Base-by-base conservation (phyloP, 2,888 invertebrate species). In the Gnatocerus cornutus region DNA sequence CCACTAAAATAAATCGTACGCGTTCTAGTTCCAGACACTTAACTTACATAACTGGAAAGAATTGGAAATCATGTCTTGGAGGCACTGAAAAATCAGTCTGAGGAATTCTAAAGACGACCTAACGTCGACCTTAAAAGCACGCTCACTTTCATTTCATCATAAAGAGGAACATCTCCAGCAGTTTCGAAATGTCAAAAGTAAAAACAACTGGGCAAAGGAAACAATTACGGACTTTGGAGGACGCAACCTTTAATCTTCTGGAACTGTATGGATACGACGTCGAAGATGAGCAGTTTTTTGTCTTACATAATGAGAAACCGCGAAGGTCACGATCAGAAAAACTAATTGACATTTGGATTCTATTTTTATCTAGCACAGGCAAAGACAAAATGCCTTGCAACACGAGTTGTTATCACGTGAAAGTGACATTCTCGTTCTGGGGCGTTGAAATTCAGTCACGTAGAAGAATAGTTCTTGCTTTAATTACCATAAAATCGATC, bases 101-200 rank as follows among this genome's bases (percentile, higher is more conserved):
- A 21, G 55, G 55, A 39, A 41, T 55, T 33, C 39, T 39, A 16
- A 39, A 55, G 39, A 55, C 43, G 13, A 52, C 52, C 29, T 27
- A 50, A 43, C 12, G 13, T 12, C 59, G 59, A 59, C 59, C 59
- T 61, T 61, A 61, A 61, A 50, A 48, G 61, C 43, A 59, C 50
- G 41, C 52, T 67, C 67, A 67, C 67, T 67, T 67, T 67, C 59
- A 39, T 66, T 50, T 39, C 12, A 21, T 12, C 3, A 39, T 14
- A 46, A 13, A 13, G 46, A 46, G 16, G 37, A 33, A 45, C 12
- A 66, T 61, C 61, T 48, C 45, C 61, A 45, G 6, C 13, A 52
- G 21, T 21, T 21, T 21, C 13, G 13, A 41, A 63, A 63, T 45
- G 63, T 63, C 63, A 62, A 62, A 39, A 16, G 21, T 27, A 27